phyloP scores from a whole-genome alignment of 2,113 vertebrate species.

The Elachura formosa region DNA sequence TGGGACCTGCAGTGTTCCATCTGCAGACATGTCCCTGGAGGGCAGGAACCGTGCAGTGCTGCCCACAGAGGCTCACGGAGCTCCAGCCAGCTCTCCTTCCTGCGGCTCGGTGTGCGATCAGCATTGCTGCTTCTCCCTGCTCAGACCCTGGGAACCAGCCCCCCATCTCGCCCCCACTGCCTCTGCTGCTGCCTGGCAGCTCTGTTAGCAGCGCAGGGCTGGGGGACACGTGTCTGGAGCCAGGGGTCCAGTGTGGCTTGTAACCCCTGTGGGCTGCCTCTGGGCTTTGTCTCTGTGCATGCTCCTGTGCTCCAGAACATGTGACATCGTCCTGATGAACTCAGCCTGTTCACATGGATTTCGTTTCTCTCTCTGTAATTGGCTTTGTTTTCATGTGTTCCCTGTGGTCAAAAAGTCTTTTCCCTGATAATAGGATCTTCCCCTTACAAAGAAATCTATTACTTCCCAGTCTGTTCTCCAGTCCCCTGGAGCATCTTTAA shows the following conservation, averaged over 20 bases:
- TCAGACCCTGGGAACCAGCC: neutral
- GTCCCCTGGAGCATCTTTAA: neutral
- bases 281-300: rapidly evolving
- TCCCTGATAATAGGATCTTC: neutral
- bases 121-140: neutral
- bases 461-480: neutral
- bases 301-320: rapidly evolving
- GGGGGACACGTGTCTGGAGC: neutral
- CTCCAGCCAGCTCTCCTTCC: too few species aligned
- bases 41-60: neutral
- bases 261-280: rapidly evolving
- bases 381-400: neutral
- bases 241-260: rapidly evolving
- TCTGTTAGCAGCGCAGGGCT: too few species aligned
- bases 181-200: neutral
- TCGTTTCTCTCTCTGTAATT: neutral
- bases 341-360: neutral
- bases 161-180: rapidly evolving
- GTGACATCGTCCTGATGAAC: neutral
- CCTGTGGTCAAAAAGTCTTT: neutral
- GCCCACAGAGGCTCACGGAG: too few species aligned
- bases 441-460: neutral
- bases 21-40: neutral
- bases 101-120: rapidly evolving
- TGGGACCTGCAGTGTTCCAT: rapidly evolving